phyloP scores from a whole-genome alignment of 2,113 vertebrate genomes.

The Sylvilagus bachmani region DNA sequence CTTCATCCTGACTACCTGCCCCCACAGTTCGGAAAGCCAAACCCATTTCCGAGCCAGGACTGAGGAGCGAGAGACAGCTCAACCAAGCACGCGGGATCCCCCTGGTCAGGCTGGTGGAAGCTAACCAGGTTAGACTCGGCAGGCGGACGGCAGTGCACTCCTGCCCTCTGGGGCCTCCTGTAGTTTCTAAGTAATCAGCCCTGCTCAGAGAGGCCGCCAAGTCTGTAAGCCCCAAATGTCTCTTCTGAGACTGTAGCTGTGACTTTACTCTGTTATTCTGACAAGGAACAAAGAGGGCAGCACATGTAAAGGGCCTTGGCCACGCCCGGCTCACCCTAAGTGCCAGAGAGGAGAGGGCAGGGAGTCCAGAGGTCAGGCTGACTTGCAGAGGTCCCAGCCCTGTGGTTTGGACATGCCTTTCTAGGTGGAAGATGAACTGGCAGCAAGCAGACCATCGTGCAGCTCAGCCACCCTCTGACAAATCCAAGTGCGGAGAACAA shows the following conservation, averaged over 20 bases:
- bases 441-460: background rate
- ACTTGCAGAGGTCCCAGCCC: background rate
- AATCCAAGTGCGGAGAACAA: constrained; percentile 26
- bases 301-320: background rate
- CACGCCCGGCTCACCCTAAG: background rate
- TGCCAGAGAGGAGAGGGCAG: background rate
- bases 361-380: background rate
- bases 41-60: background rate
- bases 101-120: background rate
- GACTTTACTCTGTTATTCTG: background rate
- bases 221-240: background rate
- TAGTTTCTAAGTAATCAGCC: background rate
- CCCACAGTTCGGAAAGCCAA: background rate
- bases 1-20: background rate
- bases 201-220: background rate
- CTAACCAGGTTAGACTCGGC: background rate
- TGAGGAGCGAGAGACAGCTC: background rate
- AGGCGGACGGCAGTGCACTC: background rate
- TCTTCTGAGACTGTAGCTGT: background rate
- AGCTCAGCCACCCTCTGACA: background rate
- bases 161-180: background rate
- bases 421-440: background rate
- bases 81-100: background rate
- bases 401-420: background rate
- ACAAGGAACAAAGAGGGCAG: background rate